Evolutionary conservation across 2,797 vertebrate genomes (phyloP).

Genomic region (Zenarchopterus dispar): DNA sequence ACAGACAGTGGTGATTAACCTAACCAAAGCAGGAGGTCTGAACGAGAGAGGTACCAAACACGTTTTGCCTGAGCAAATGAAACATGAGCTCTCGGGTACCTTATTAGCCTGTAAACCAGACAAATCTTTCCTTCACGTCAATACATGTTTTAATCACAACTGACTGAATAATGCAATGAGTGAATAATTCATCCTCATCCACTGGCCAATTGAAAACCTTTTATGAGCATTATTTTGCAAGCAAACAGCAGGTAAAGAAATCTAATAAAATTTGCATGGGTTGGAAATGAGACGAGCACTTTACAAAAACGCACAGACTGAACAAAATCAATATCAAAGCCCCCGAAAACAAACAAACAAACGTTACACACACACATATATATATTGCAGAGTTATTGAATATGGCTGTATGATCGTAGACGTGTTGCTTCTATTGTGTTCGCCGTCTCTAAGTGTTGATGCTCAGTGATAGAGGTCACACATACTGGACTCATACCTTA

Average conservation of each 20-base stretch:
- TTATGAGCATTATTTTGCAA: slow-evolving; percentile 24
- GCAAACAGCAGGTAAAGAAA: slow-evolving; percentile 70
- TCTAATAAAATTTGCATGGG: slow-evolving; percentile 24
- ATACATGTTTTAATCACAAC: slow-evolving; percentile 14
- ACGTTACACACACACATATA: not conserved
- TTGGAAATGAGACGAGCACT: slow-evolving; percentile 62
- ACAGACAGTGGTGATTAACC: not conserved
- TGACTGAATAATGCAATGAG: slow-evolving; percentile 16
- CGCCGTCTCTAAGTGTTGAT: slow-evolving; percentile 44
- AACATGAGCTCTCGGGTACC: not conserved
- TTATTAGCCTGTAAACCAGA: not conserved
- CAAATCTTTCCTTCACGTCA: slow-evolving; percentile 9
- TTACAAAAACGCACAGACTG: slow-evolving; percentile 44
- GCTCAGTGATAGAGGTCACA: slow-evolving; percentile 60
- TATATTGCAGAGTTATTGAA: slow-evolving; percentile 6
- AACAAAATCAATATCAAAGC: slow-evolving; percentile 13
- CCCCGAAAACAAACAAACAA: slow-evolving; percentile 1
- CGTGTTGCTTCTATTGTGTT: slow-evolving; percentile 53
- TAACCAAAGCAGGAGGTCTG: not conserved
- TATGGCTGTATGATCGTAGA: slow-evolving; percentile 43
- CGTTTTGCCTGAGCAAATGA: slow-evolving; percentile 8
- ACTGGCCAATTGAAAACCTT: slow-evolving; percentile 1
- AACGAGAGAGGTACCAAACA: slow-evolving; percentile 4
- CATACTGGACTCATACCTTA: slow-evolving; percentile 86
- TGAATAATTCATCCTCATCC: slow-evolving; percentile 25